Base-by-base conservation (phyloP, 37 sponge, comb jelly and placozoan species). In the Haliclona indistincta region DNA sequence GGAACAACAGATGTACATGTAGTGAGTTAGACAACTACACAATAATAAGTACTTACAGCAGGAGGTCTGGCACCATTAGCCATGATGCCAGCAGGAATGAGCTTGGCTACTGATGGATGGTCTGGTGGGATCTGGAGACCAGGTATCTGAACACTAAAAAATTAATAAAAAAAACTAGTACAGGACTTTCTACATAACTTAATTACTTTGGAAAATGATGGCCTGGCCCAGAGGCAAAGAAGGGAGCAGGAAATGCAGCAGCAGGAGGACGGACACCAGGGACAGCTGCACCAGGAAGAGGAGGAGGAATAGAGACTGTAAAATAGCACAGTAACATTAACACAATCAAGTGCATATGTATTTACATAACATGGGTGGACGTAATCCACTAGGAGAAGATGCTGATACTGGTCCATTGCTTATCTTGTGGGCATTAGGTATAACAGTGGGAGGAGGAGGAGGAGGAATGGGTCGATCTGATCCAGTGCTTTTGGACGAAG, bases 401-500 rank as follows among this genome's bases (percentile, higher is more conserved):
- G 26, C 23, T n/a, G 22, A 26, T 7, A 66, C 67, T 36, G 43
- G 67, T 40, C 22, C 19, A 7, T 40, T 36, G 10, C 8, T 34
- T 36, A 4, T 66, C 36, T 6, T 66, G 36, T 26, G 67, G 15
- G 13, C 51, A 10, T n/a, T n/a, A n/a, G n/a, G 63, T 61, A 30
- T 7, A n/a, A 7, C 63, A 10, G 63, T 8, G 7, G 25, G 32
- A 61, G 63, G 13, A 47, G 8, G 49, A 47, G 13, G 13, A 47
- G 49, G 49, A 47, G 49, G 49, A 47, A 47, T 13, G 49, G n/a
- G n/a, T n/a, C n/a, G n/a, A n/a, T n/a, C n/a, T n/a, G n/a, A n/a
- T n/a, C 38, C 45, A 3, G 32, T 51, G 43, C 71, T 76, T 55
- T 86, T 79, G 32, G 64, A 51, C 23, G 87, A 80, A 41, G 63